Percentiles rank a stretch among this genome's conserved stretches.
Conservation (phyloP, 2,113 vertebrate species). For the Saccopteryx bilineata region DNA sequence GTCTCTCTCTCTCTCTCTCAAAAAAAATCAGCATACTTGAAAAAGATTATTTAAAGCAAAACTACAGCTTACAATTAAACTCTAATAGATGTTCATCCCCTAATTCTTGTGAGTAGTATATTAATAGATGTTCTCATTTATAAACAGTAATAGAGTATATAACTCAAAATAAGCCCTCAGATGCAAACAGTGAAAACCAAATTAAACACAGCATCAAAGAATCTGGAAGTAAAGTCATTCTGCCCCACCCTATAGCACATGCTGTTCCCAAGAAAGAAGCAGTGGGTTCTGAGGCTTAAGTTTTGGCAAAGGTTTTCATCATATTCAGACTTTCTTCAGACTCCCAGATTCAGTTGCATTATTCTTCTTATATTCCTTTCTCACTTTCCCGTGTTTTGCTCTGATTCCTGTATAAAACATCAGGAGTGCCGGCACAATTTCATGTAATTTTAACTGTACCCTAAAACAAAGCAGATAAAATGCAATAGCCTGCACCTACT, state of each 20-base stretch:
- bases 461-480: neutral
- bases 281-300: neutral
- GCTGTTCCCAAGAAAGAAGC: constrained; percentile 15
- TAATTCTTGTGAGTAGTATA: neutral
- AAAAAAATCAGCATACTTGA: constrained; percentile 18
- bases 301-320: constrained; percentile 25
- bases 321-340: neutral
- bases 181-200: constrained; percentile 59
- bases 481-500: neutral
- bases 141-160: neutral
- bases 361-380: neutral
- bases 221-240: constrained; percentile 23
- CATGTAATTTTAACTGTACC: neutral
- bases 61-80: constrained; percentile 24
- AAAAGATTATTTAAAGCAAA: constrained; percentile 48
- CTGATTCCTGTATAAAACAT: neutral
- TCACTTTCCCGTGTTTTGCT: neutral
- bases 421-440: neutral
- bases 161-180: constrained; percentile 41
- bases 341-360: neutral
- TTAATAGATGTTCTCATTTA: constrained; percentile 45
- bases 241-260: neutral
- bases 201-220: constrained; percentile 26
- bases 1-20: too few relatives aligned
- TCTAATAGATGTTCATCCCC: neutral